A percentile compares a stretch with the other conserved stretches of the same genome.
phyloP scores from a whole-genome alignment of 2,797 vertebrate species.

The Rhadinocentrus ornatus region DNA sequence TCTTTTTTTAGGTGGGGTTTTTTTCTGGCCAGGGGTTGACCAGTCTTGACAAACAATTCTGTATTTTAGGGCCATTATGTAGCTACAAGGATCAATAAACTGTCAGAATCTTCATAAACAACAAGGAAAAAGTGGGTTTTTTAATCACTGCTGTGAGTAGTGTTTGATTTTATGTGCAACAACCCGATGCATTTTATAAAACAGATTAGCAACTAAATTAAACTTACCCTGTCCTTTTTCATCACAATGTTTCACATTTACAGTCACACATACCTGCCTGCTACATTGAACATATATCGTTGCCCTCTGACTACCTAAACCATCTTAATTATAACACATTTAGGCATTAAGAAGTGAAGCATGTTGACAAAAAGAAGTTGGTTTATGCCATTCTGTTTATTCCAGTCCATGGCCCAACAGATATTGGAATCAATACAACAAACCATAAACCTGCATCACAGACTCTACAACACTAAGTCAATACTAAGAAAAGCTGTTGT shows the following conservation, averaged over 20 bases:
- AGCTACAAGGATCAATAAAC: too few relatives aligned
- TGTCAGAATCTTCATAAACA: too few relatives aligned
- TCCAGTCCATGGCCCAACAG: neutral
- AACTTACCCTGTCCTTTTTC: neutral
- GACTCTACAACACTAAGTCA: neutral
- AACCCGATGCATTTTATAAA: neutral
- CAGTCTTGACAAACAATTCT: too few relatives aligned
- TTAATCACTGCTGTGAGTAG: too few relatives aligned
- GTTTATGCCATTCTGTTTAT: neutral
- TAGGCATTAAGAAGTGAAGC: neutral
- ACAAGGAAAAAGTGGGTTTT: too few relatives aligned
- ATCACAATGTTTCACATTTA: neutral
- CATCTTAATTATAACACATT: neutral
- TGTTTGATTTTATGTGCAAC: too few relatives aligned
- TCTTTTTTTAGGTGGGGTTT: too few relatives aligned
- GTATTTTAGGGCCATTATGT: too few relatives aligned
- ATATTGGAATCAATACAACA: neutral
- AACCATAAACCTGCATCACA: neutral
- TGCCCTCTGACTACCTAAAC: neutral
- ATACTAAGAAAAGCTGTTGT: neutral
- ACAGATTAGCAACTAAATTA: neutral
- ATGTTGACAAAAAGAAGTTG: neutral
- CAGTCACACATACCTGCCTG: neutral
- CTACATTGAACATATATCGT: neutral
- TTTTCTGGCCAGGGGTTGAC: too few relatives aligned